Conservation (phyloP, 2,113 vertebrate genomes). For the Shinisaurus crocodilurus region DNA sequence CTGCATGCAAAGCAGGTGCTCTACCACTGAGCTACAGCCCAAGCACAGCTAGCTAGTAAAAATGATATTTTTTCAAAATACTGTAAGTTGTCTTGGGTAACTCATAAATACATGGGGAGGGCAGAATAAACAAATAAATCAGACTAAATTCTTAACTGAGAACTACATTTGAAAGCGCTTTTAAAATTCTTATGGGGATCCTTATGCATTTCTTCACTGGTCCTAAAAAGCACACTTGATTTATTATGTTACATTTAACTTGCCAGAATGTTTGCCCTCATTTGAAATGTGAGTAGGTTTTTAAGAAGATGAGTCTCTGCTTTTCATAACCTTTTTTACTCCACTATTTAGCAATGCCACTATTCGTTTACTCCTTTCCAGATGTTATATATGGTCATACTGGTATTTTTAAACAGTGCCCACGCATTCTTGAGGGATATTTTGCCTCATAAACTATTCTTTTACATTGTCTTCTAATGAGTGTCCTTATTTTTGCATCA, state of each 20-base stretch:
- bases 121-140: not conserved
- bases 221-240: not conserved
- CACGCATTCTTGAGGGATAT: slow-evolving; percentile 1
- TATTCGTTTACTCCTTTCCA: not conserved
- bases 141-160: not conserved
- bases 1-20: too few relatives aligned
- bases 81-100: not conserved
- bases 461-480: slow-evolving; percentile 30
- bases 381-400: not conserved
- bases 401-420: not conserved
- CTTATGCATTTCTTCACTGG: not conserved
- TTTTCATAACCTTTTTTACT: slow-evolving; percentile 7
- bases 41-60: not conserved
- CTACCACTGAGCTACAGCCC: not conserved
- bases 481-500: not conserved
- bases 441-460: slow-evolving; percentile 8
- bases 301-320: not conserved
- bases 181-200: not conserved
- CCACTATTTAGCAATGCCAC: not conserved
- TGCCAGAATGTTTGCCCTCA: not conserved
- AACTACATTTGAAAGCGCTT: not conserved
- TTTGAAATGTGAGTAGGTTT: not conserved
- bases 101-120: not conserved
- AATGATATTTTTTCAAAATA: not conserved
- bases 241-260: not conserved